Evolutionary conservation across 2,113 vertebrate genomes (phyloP), one percentile per base, ranked within the genome.

Genomic region (Orycteropus afer): DNA sequence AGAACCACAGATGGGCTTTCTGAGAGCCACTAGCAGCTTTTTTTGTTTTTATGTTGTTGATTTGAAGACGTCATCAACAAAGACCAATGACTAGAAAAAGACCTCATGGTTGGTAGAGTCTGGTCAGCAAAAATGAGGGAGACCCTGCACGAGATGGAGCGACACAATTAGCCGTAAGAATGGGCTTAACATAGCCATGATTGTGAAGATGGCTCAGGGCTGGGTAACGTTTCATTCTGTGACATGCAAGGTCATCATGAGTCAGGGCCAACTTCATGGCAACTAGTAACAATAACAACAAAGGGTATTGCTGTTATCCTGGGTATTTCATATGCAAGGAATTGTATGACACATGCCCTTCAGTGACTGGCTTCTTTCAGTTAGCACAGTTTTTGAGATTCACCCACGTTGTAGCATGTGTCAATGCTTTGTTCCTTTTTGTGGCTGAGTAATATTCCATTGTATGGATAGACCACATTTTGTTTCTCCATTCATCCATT

Each of bases 261-360:
- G 29, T 17, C 15, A 2, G 61, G 4, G 61, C 32, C 69, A 71
- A 40, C 69, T 40, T 37, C n/a, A 4, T 22, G 37, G 69, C n/a
- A 71, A 40, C 37, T 5, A 11, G 20, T 37, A 40, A 23, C 37
- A 71, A 14, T 22, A 69, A 37, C 61, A 65, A 32, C 61, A 65
- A 69, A 37, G 65, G 2, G n/a, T n/a, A n/a, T n/a, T n/a, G n/a
- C n/a, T 12, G 37, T 45, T 49, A 14, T 71, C 47, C 37, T 37
- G 34, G 51, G 20, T 10, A 9, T 34, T 55, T 53, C 2, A 1
- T 55, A 2, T 47, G 40, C 49, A 27, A 3, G 51, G 13, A 51
- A 17, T 51, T 0, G 3, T 29, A 13, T 1, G 18, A 18, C 2
- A 20, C 2, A 27, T 1, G 51, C 34, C 6, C 17, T 74, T 74